Evolutionary conservation across 2,888 invertebrate genomes (phyloP), one percentile per base, ranked within the genome.

Genomic region (Drosophila acutilabella): DNA sequence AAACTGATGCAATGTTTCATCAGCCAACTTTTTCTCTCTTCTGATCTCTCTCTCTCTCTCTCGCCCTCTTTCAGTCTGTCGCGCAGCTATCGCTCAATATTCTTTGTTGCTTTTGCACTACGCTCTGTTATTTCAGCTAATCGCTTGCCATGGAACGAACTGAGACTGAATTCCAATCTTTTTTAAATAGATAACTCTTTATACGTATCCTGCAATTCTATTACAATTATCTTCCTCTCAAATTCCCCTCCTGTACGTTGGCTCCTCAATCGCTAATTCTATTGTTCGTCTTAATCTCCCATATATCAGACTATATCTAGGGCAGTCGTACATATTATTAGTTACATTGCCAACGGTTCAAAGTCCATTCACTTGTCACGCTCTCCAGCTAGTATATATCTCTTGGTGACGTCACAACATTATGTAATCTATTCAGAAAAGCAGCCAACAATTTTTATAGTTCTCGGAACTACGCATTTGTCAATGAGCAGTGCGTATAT

Each of bases 1-100:
- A 14, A 64, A 61, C 73, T 90, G 90, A 90, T 90, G 90, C 89
- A 90, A 90, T 87, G 68, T 88, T 88, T 81, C 90, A 80, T 86
- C 81, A 90, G 77, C 68, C 78, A 83, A 45, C 18, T 10, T 14
- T 44, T 40, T 75, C 65, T 67, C 61, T 71, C 61, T 66, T 74
- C 47, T 70, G 45, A n/a, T 64, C 40, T 47, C 13, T n/a, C 13
- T 45, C 36, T 36, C 26, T 7, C 11, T 30, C 14, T 16, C 40
- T 14, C 6, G 4, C n/a, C 10, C 8, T 16, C 20, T 42, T 14
- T 45, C 13, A 23, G 20, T 18, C 60, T 20, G 16, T 23, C 20
- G 23, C 6, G 23, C 1, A 6, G 23, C 23, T 23, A 33, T 44
- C 23, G 11, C 33, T 36, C 36, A 4, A 13, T 8, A 36, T 36